Base-by-base conservation (phyloP, 1,140 invertebrate genomes). In the Euura lappo region DNA sequence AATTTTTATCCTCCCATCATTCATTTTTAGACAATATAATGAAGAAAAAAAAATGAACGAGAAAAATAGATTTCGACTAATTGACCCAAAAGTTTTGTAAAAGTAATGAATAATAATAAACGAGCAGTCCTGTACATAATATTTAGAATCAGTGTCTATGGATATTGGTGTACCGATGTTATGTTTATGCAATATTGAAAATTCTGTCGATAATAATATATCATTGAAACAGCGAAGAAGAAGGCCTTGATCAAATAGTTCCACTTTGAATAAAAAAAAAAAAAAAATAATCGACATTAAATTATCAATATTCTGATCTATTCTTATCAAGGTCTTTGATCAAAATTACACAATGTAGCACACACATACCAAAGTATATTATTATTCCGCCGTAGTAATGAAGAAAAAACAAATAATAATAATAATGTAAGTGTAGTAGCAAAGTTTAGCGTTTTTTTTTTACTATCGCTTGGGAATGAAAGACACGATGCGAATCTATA, bases 151-250 rank as follows among this genome's bases (percentile, higher is more conserved):
- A 75, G 71, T 80, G 65, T 81, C 73, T 69, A 75, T 75, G 65
- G 78, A 79, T 76, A 66, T 79, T 68, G n/a, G n/a, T 80, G 77
- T 81, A 80, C 70, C 72, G 71, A 81, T 79, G 79, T 80, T 81
- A 78, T 76, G 68, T 77, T 77, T 67, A 74, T 67, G 71, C 72
- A 78, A 74, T 77, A 76, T 77, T 71, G 76, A 74, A 77, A 75
- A 76, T n/a, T 78, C 45, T 72, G 73, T 43, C 72, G 74, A 72
- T 79, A 67, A 70, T 65, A 67, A n/a, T n/a, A n/a, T n/a, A n/a
- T n/a, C n/a, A n/a, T n/a, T n/a, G n/a, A n/a, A n/a, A n/a, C 80
- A 78, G 68, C 69, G 71, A 69, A 60, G 64, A 78, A 70, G 76
- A 72, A 77, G 76, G 79, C 76, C 79, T 81, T 81, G 77, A n/a